Evolutionary conservation across 1,140 invertebrate genomes (phyloP), one percentile per base, ranked within the genome.

Genomic region (Hylaeus volcanicus): DNA sequence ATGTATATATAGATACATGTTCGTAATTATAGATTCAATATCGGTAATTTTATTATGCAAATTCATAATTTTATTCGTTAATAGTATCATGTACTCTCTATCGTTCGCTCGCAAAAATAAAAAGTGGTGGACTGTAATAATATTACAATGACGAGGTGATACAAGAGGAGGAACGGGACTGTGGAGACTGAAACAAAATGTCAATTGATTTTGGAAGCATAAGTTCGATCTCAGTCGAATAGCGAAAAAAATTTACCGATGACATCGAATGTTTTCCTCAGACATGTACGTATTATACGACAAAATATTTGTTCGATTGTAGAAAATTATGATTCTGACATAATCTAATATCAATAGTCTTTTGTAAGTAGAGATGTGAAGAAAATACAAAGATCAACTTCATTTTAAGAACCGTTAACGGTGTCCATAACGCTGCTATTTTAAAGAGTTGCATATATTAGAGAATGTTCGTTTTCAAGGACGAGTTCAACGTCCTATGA

Each of bases 31-130:
- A 69, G 81, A 74, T 79, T 82, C 58, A 68, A 66, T 82, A 76
- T 86, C 69, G 74, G n/a, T 83, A 82, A 68, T 85, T 86, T 86
- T 85, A 86, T 86, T 86, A 86, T 85, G 75, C 80, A 85, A 86
- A 85, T 86, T 79, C 85, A 84, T 82, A 84, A 75, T 85, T 86
- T 86, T 74, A 82, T 86, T 60, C 15, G 69, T 84, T 74, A 79
- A 79, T 83, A 76, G 58, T 79, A 79, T 74, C 69, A 85, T 64
- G 73, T 79, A 83, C 75, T 72, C 65, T 82, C 70, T 65, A 73
- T 75, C 84, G 65, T 74, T 86, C 82, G 74, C 77, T 45, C 68
- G 63, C 51, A 76, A 55, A 72, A 79, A 66, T 76, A 72, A 58
- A 64, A 66, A 41, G 12, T 61, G 37, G 48, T 69, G 56, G 41